phyloP scores from a whole-genome alignment of 2,888 invertebrate genomes.

The Falcaria lacertinaria region DNA sequence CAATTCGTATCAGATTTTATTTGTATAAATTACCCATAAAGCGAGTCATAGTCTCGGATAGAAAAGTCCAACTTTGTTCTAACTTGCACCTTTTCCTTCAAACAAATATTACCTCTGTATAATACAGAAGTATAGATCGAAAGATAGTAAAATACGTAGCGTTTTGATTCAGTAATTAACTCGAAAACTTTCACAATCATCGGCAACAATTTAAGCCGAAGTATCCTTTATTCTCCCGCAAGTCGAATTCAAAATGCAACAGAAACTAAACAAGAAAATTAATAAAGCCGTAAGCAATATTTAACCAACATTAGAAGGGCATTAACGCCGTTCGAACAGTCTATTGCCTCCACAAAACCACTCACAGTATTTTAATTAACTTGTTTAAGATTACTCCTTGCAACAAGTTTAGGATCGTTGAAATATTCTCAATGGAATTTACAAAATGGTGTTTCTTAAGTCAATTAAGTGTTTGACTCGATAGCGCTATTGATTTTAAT shows the following conservation, averaged over 20 bases:
- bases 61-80: too few relatives aligned
- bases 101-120: too few relatives aligned
- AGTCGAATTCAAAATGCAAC: conserved; percentile 13
- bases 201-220: neutral
- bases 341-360: conserved; percentile 24
- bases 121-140: too few relatives aligned
- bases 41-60: too few relatives aligned
- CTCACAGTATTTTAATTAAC: conserved; percentile 45
- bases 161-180: neutral
- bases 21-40: too few relatives aligned
- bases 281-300: conserved; percentile 37
- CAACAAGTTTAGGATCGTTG: conserved; percentile 12
- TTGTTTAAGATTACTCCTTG: conserved; percentile 30
- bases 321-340: conserved; percentile 6
- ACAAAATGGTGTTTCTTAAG: conserved; percentile 2
- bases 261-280: conserved; percentile 30
- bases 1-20: too few relatives aligned
- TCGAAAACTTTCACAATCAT: neutral
- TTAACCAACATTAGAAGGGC: conserved; percentile 11
- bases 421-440: neutral
- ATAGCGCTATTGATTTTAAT: neutral
- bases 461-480: neutral
- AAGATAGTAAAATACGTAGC: neutral
- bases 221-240: neutral
- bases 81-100: too few relatives aligned